Base-by-base conservation (phyloP, 2,797 vertebrate species). In the Carapus acus region DNA sequence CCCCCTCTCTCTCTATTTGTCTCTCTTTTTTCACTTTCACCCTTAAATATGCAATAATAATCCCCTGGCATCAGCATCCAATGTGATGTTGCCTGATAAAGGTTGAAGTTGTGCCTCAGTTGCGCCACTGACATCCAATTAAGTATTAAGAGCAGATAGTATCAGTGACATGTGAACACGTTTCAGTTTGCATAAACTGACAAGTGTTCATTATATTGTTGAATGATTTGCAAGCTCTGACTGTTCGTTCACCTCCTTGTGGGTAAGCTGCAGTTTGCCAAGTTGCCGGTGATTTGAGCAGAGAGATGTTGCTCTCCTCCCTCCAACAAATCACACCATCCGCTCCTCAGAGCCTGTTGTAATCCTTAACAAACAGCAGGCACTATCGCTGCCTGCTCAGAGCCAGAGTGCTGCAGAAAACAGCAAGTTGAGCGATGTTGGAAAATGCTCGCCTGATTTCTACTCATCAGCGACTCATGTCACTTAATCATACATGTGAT, bases 31-130 rank as follows among this genome's bases (percentile, higher is more conserved):
- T 77, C 61, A 69, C 71, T 62, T 77, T 58, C 44, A n/a, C 18
- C 36, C 58, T 81, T 63, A 83, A 80, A 79, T 76, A 80, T 73
- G 72, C 69, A 69, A 80, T 80, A 83, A 81, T 83, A 74, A 82
- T 85, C 81, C 74, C 69, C 74, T 79, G 59, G 59, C 72, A 86
- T 83, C 78, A 80, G 78, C 69, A 59, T 39, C 55, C 77, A 72
- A 78, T 81, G 73, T 78, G 77, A 73, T 81, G 51, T 45, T 60
- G 58, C 57, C 62, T 72, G 67, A 79, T 80, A 68, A 80, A 81
- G 75, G 75, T 86, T 81, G 80, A 82, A 77, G 77, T n/a, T n/a
- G n/a, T 65, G 81, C 76, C 72, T 73, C 49, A 48, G 64, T 67
- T 73, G 67, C 65, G 65, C 74, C 43, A 58, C 72, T 73, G 78